Conservation (phyloP, 30 jellyfish, hydroid and myxozoan species). For the Turritopsis rubra region DNA sequence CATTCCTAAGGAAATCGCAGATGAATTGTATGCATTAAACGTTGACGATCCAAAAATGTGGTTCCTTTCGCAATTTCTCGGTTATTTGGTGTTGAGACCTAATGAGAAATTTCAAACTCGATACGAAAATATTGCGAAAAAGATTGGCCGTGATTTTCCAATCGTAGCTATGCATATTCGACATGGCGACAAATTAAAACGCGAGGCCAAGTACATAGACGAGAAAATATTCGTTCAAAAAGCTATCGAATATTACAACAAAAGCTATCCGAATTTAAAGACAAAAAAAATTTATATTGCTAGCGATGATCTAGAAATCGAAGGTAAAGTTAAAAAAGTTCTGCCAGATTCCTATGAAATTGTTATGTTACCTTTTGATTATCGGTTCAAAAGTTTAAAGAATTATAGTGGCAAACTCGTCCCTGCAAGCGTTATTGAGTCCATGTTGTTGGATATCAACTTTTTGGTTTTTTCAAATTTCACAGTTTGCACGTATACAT, state of each 20-base stretch:
- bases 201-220: slow-evolving; percentile 12
- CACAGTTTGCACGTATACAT: slow-evolving; percentile 4
- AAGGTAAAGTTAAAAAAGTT: background rate
- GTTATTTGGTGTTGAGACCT: background rate
- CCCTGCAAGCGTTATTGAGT: background rate
- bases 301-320: slow-evolving; percentile 1
- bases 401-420: background rate
- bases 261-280: background rate
- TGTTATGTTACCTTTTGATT: background rate
- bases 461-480: background rate
- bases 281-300: slow-evolving; percentile 15
- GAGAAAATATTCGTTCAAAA: background rate
- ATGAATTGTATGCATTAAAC: background rate
- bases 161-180: slow-evolving; percentile 27
- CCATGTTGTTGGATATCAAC: background rate
- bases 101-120: background rate
- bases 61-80: slow-evolving; percentile 10
- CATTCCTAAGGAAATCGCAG: background rate
- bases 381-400: background rate
- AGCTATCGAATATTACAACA: background rate
- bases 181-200: slow-evolving; percentile 28
- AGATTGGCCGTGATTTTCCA: background rate
- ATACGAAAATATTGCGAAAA: background rate
- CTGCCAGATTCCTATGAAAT: background rate
- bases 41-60: background rate